These are phyloP conservation scores for Darevskia nairensis DNA, from an alignment of 2,797 vertebrate species.

Conservation along the genomic window DNA sequence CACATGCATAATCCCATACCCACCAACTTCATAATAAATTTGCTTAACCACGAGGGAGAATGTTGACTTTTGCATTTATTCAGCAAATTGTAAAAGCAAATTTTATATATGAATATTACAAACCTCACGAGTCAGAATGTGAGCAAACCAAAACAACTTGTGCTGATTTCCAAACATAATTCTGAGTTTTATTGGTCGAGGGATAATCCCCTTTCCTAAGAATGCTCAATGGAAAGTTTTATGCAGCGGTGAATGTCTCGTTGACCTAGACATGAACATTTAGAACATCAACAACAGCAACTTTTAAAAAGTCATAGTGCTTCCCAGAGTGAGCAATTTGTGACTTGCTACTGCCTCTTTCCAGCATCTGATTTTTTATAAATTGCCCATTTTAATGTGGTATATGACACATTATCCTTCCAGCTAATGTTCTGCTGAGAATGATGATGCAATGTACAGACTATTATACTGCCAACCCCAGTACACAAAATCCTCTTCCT, in stretches of 20 bases:
- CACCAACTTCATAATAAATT: neutral
- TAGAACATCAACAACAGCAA: neutral
- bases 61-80: slow-evolving; percentile 2
- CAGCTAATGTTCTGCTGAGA: neutral
- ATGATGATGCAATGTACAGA: neutral
- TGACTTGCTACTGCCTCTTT: neutral
- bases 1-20: neutral
- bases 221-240: neutral
- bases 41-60: neutral
- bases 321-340: neutral
- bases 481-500: neutral
- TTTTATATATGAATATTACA: slow-evolving; percentile 15
- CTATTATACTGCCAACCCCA: neutral
- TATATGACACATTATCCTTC: neutral
- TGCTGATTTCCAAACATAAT: neutral
- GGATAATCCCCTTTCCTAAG: slow-evolving; percentile 12
- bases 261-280: slow-evolving; percentile 9
- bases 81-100: slow-evolving; percentile 3
- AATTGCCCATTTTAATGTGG: neutral
- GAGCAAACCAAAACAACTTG: neutral
- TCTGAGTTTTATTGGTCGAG: neutral
- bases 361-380: neutral
- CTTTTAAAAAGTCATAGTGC: neutral
- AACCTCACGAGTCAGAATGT: neutral
- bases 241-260: neutral